phyloP scores from a whole-genome alignment of 2,113 vertebrate genomes.

The Otolemur garnettii region DNA sequence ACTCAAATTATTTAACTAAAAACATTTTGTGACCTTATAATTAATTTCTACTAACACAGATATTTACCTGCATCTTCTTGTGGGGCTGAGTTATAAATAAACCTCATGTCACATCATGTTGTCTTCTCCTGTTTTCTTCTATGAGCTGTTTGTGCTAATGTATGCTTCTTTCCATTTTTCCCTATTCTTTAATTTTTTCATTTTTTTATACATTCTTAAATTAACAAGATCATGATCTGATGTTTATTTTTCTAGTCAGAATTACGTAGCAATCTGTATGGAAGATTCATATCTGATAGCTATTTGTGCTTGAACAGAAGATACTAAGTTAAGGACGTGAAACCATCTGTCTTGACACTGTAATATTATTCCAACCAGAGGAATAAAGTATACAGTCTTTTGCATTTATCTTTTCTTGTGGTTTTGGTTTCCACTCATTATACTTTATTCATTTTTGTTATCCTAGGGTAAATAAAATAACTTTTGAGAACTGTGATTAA shows the following conservation, averaged over 20 bases:
- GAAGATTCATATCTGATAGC: constrained; percentile 80
- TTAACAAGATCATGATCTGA: constrained; percentile 79
- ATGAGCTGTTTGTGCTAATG: constrained; percentile 59
- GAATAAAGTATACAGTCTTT: constrained; percentile 34
- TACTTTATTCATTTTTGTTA: constrained; percentile 72
- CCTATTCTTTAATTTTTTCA: constrained; percentile 58
- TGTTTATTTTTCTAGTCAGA: constrained; percentile 84
- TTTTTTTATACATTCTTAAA: constrained; percentile 70
- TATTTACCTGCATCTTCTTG: constrained; percentile 77
- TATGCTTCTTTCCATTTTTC: constrained; percentile 82
- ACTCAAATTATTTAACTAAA: constrained; percentile 67
- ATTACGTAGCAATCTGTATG: constrained; percentile 79
- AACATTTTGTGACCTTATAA: constrained; percentile 78
- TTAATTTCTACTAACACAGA: constrained; percentile 82
- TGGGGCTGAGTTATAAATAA: constrained; percentile 81
- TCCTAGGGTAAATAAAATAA: constrained; percentile 67
- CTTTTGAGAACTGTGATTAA: constrained; percentile 73
- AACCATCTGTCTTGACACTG: constrained; percentile 54
- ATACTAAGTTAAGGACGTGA: constrained; percentile 79
- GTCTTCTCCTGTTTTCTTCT: constrained; percentile 66
- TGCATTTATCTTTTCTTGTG: constrained; percentile 70
- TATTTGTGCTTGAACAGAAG: constrained; percentile 71
- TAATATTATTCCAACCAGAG: constrained; percentile 37
- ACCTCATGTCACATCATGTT: constrained; percentile 73
- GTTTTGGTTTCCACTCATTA: constrained; percentile 77